Conservation (phyloP, 2,888 invertebrate species). For the Diploptera punctata region DNA sequence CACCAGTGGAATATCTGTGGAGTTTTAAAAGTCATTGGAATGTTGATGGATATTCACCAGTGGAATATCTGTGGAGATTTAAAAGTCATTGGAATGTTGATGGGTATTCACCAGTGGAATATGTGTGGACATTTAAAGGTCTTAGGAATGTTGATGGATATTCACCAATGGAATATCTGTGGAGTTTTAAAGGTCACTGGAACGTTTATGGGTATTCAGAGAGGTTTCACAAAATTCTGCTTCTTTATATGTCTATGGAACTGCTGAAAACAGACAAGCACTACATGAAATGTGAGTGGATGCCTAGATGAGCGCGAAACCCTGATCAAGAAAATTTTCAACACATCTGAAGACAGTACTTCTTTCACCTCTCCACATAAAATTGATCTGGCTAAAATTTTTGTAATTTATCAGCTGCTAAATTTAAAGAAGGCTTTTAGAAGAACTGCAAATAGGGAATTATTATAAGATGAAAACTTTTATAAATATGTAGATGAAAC, state of each 20-base stretch:
- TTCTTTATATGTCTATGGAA: neutral
- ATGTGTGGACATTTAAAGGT: no score
- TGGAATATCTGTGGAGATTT: no score
- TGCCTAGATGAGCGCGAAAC: neutral
- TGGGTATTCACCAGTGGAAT: no score
- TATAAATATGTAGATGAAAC: neutral
- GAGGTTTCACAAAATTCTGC: neutral
- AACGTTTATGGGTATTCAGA: no score
- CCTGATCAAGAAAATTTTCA: neutral
- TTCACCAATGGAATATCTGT: no score
- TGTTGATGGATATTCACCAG: no score
- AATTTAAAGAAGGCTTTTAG: neutral
- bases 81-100: no score
- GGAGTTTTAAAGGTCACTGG: no score
- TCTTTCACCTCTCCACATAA: neutral
- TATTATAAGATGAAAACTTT: neutral
- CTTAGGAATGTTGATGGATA: no score
- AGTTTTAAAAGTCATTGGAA: no score
- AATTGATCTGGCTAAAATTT: neutral
- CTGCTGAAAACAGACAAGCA: neutral
- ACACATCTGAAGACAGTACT: no score
- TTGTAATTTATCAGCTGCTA: neutral
- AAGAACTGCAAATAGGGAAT: neutral
- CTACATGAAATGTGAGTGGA: neutral
- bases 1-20: no score